Base-by-base conservation (phyloP, 1,140 invertebrate genomes). In the Oncopodura yosiiana region DNA sequence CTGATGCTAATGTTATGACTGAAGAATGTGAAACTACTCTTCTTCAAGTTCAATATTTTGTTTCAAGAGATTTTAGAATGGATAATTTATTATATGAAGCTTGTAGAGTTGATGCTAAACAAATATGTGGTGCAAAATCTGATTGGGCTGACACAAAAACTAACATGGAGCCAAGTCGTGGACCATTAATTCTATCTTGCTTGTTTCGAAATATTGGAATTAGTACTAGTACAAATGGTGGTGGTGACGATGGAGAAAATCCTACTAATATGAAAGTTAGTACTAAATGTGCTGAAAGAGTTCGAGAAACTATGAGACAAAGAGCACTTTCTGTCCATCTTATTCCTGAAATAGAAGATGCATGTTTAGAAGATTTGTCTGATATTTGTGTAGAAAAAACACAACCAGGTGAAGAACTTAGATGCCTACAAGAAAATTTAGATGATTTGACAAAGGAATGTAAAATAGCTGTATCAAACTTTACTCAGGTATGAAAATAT, bases 21-120 rank as follows among this genome's bases (percentile, higher is more conserved):
- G 79, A 80, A 50, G 80, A 84, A 16, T 99, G 95, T 74, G 88
- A 94, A 74, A 78, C 85, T 46, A 84, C 87, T 21, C 73, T 99
- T 26, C 74, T 96, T 18, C 90, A 97, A 74, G 94, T 98, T 66
- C 93, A 98, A 66, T 98, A 94, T 70, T 99, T 99, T 73, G 80
- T 97, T 44, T 84, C 89, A 0, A 78, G 94, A 63, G 89, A 97
- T 73, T 98, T 90, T 66, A 89, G 86, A 67, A 70, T 98, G 38
- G 94, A 98, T 74, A 83, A 87, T 0, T 81, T 85, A 56, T 73
- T 98, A 14, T 97, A 91, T 67, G 79, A 78, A 66, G 80, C 83
- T 11, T 99, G 94, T 68, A 84, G 81, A 65, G 77, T 81, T 42
- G 91, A 97, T 74, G 93, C 94, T 3, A 74, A 80, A 2, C 78